Evolutionary conservation across 2,888 invertebrate species (phyloP).

Genomic region (Frankliniella intonsa): DNA sequence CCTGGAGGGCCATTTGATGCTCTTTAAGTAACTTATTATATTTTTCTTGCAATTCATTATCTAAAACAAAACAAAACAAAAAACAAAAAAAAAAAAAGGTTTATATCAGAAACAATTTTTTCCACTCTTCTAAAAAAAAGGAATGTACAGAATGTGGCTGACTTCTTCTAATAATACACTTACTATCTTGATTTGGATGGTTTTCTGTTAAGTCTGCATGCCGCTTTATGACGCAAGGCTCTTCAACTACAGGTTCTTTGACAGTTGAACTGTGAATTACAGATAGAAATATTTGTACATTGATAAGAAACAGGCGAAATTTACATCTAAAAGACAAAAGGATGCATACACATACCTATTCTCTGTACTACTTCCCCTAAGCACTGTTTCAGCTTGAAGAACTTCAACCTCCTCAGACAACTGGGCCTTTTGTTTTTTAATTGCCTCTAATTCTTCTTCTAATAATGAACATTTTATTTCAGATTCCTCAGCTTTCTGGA

Average conservation of each 20-base stretch:
- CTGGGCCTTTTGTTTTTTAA: slow-evolving; percentile 27
- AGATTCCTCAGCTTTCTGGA: slow-evolving; percentile 1
- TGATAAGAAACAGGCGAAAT: neutral
- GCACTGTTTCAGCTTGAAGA: neutral
- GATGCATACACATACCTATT: neutral
- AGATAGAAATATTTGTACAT: neutral
- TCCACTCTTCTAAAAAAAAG: neutral
- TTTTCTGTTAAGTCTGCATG: neutral
- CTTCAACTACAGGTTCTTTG: neutral
- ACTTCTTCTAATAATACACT: neutral
- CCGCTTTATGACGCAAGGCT: neutral
- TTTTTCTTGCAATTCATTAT: slow-evolving; percentile 2
- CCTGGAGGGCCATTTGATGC: neutral
- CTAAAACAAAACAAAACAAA: neutral
- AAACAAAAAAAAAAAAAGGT: neutral
- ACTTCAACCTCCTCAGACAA: neutral
- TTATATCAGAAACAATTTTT: neutral
- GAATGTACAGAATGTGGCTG: too few species aligned
- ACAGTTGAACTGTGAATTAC: neutral
- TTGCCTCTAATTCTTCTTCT: slow-evolving; percentile 24
- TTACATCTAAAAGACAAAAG: neutral
- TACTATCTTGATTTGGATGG: neutral
- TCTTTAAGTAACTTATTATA: neutral
- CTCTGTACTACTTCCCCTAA: neutral
- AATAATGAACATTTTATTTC: slow-evolving; percentile 9